These are phyloP conservation scores for Cotesia congregata DNA, from an alignment of 2,888 invertebrate genomes.

Conservation along the genomic window DNA sequence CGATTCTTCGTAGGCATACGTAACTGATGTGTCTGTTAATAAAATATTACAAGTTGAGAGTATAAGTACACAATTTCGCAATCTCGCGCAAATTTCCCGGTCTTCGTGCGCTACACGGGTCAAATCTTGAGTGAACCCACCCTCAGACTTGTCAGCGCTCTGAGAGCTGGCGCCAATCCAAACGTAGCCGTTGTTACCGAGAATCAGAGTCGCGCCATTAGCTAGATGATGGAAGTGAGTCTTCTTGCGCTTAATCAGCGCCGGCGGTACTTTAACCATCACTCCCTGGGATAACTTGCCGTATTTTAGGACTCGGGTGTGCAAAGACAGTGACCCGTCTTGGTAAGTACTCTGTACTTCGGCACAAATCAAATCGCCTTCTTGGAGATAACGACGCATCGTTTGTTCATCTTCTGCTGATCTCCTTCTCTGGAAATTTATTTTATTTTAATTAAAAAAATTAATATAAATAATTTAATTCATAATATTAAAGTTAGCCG, in stretches of 20 bases:
- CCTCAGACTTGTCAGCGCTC: constrained; percentile 77
- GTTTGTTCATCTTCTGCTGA: constrained; percentile 97
- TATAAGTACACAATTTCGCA: constrained; percentile 91
- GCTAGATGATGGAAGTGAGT: constrained; percentile 95
- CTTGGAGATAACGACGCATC: constrained; percentile 95
- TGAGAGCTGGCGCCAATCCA: constrained; percentile 87
- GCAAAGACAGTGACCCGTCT: constrained; percentile 93
- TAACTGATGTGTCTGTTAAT: constrained; percentile 92
- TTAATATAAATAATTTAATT: background rate
- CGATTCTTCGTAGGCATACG: constrained; percentile 92
- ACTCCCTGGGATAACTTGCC: constrained; percentile 95
- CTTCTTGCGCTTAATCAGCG: constrained; percentile 91
- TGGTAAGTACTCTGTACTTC: constrained; percentile 95
- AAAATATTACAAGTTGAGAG: constrained; percentile 90
- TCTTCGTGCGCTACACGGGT: constrained; percentile 77
- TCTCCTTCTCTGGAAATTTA: constrained; percentile 79
- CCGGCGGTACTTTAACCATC: constrained; percentile 91
- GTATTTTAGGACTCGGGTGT: constrained; percentile 96
- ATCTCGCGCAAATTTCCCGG: constrained; percentile 88
- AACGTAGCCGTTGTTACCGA: constrained; percentile 97
- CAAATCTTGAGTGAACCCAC: constrained; percentile 85
- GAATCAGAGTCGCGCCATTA: constrained; percentile 91
- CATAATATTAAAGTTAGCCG: too few relatives aligned
- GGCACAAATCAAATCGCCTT: constrained; percentile 97
- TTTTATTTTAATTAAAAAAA: background rate